These are phyloP conservation scores for Acrocephalus kingi DNA, from an alignment of 2,113 vertebrate species.

Conservation along the genomic window DNA sequence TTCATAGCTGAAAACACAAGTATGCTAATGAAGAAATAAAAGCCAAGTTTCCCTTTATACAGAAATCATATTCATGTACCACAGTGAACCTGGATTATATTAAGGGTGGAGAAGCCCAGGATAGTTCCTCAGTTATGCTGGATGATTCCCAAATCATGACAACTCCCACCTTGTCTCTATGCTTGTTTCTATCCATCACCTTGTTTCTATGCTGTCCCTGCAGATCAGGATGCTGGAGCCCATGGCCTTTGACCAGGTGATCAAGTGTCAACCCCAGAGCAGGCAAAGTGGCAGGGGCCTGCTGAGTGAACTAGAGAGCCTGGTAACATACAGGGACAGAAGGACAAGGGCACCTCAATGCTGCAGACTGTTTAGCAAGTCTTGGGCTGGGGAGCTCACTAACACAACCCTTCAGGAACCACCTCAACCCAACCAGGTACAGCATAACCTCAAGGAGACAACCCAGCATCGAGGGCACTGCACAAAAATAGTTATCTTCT, in stretches of 20 bases:
- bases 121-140: background rate
- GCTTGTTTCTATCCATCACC: no score
- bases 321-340: background rate
- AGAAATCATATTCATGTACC: background rate
- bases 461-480: rapidly evolving
- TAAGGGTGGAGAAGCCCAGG: background rate
- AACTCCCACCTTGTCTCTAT: background rate
- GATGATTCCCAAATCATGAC: background rate
- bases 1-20: slow-evolving; percentile 41
- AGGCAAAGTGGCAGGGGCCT: background rate
- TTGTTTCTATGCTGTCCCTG: background rate
- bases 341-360: rapidly evolving
- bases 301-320: background rate
- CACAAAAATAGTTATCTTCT: background rate
- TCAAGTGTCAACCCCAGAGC: rapidly evolving
- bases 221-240: background rate
- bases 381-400: background rate
- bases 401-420: background rate
- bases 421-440: background rate
- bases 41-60: background rate
- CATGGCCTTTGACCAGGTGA: rapidly evolving
- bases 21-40: background rate
- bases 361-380: background rate
- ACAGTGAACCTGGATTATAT: background rate
- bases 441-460: background rate